phyloP scores from a whole-genome alignment of 2,888 invertebrate genomes.

The Spisula subtruncata region DNA sequence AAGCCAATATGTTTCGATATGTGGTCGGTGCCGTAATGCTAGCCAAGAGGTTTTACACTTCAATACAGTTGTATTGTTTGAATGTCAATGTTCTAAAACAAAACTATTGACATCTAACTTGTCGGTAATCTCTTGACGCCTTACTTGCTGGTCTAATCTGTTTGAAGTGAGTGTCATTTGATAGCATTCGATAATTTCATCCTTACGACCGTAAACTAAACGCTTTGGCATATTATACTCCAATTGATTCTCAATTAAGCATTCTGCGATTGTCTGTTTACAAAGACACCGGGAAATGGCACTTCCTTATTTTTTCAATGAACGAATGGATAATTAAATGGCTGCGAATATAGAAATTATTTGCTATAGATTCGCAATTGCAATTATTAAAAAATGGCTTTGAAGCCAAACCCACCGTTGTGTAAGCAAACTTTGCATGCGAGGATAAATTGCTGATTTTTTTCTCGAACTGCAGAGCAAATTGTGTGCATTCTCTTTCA shows the following conservation, averaged over 20 bases:
- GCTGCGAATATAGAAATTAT: conserved; percentile 58
- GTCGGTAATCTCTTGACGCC: not conserved
- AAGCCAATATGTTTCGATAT: not conserved
- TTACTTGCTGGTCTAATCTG: not conserved
- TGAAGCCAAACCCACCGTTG: conserved; percentile 47
- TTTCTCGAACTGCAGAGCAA: conserved; percentile 45
- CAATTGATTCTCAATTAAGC: conserved; percentile 31
- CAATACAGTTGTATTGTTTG: not conserved
- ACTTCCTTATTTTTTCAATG: conserved; percentile 41
- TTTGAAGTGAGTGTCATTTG: conserved; percentile 64
- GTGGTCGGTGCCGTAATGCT: not conserved
- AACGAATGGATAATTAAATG: conserved; percentile 48
- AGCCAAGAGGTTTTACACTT: not conserved
- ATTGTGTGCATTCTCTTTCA: conserved; percentile 33
- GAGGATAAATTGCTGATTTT: conserved; percentile 49
- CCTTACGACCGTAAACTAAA: conserved; percentile 59
- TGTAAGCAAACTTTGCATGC: conserved; percentile 50
- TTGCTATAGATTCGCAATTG: conserved; percentile 59
- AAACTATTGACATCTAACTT: not conserved
- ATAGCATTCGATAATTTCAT: conserved; percentile 54
- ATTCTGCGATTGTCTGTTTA: conserved; percentile 24
- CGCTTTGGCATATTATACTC: conserved; percentile 48
- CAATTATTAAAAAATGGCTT: conserved; percentile 43
- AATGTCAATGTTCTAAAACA: not conserved
- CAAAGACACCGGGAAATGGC: conserved; percentile 47